Evolutionary conservation across 2,888 invertebrate genomes (phyloP).

Genomic region (Xylophagus ater): DNA sequence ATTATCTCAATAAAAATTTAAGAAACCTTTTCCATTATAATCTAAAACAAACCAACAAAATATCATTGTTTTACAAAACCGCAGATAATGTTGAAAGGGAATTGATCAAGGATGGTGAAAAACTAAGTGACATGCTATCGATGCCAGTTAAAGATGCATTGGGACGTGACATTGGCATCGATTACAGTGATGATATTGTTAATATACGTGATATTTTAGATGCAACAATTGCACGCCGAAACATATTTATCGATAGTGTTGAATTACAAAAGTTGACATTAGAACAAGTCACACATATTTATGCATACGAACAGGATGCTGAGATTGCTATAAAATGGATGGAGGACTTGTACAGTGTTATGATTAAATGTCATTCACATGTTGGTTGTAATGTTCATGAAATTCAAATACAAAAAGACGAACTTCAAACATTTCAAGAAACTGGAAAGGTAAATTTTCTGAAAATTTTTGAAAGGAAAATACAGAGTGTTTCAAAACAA

Average conservation of each 20-base stretch:
- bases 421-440: constrained; percentile 63
- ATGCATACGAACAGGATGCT: constrained; percentile 65
- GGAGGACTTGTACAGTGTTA: constrained; percentile 58
- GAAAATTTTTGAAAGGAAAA: too few species aligned
- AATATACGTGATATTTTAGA: constrained; percentile 61
- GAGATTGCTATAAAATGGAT: constrained; percentile 67
- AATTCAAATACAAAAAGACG: constrained; percentile 62
- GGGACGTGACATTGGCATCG: constrained; percentile 55
- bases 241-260: constrained; percentile 61
- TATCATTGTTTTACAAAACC: constrained; percentile 1
- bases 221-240: constrained; percentile 55
- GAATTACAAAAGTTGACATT: constrained; percentile 65
- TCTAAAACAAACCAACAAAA: neutral
- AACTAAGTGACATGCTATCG: constrained; percentile 62
- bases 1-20: neutral
- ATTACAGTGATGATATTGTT: constrained; percentile 60
- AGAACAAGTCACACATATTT: constrained; percentile 65
- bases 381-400: constrained; percentile 63
- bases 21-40: neutral
- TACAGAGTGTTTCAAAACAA: too few species aligned
- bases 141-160: constrained; percentile 69
- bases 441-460: constrained; percentile 64
- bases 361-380: constrained; percentile 56
- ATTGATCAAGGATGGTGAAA: constrained; percentile 61
- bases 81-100: constrained; percentile 55